Conservation (phyloP, 2,888 invertebrate genomes). For the Patella depressa region DNA sequence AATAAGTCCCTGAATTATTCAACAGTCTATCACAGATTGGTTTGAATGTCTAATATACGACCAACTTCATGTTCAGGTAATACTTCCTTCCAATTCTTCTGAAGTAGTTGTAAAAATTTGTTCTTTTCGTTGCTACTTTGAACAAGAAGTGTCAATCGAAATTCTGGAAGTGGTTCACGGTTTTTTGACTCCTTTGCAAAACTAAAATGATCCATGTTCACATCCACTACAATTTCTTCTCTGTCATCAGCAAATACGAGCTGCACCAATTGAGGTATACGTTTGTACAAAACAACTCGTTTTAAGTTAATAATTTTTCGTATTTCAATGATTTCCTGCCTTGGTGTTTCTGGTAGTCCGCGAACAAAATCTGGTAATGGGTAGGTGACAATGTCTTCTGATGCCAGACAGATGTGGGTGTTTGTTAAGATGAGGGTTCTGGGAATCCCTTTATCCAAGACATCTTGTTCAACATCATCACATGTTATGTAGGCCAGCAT, state of each 20-base stretch:
- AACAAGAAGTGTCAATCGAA: constrained; percentile 53
- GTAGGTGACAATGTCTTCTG: constrained; percentile 67
- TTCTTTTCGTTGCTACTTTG: constrained; percentile 60
- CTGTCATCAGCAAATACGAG: constrained; percentile 65
- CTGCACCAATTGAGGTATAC: constrained; percentile 50
- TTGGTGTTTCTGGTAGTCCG: constrained; percentile 62
- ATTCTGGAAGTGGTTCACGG: constrained; percentile 51
- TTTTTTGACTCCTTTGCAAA: constrained; percentile 39
- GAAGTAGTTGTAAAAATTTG: constrained; percentile 59
- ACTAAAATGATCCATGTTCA: constrained; percentile 61
- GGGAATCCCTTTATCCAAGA: constrained; percentile 42
- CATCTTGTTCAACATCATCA: constrained; percentile 31
- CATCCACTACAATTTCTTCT: constrained; percentile 64
- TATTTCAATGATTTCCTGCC: constrained; percentile 57
- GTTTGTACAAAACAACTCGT: constrained; percentile 47
- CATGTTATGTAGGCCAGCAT: constrained; percentile 49
- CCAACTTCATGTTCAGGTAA: constrained; percentile 37
- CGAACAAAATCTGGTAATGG: constrained; percentile 68
- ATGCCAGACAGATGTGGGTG: constrained; percentile 58
- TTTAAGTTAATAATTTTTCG: constrained; percentile 61
- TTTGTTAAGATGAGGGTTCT: constrained; percentile 63
- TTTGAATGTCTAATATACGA: constrained; percentile 36
- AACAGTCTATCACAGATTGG: neutral
- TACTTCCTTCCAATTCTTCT: constrained; percentile 61
- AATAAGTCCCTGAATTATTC: too few species aligned